Percentiles rank a stretch among this genome's conserved stretches.
These are phyloP conservation scores for Acanthosoma haemorrhoidale DNA, from an alignment of 2,888 invertebrate species.

Conservation along the genomic window DNA sequence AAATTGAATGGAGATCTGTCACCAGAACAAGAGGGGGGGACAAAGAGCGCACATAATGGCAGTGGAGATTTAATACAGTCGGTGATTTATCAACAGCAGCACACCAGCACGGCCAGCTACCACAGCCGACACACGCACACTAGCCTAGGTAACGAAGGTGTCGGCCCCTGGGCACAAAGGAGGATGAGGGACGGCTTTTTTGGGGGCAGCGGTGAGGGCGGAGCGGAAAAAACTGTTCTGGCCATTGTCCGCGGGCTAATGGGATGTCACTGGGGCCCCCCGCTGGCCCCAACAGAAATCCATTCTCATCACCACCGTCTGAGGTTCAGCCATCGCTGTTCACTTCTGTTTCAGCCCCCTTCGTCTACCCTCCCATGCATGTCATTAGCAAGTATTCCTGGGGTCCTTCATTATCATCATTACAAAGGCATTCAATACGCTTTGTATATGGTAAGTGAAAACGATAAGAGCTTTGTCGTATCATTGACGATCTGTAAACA, in stretches of 20 bases:
- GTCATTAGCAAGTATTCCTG: no score
- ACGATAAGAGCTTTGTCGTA: no score
- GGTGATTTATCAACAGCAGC: constrained; percentile 19
- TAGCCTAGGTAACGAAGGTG: background rate
- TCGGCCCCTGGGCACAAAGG: background rate
- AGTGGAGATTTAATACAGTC: constrained; percentile 3
- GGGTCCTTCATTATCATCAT: no score
- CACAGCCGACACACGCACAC: no score
- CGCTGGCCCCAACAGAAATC: background rate
- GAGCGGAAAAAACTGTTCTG: background rate
- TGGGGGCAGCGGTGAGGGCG: background rate
- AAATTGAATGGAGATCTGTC: constrained; percentile 22
- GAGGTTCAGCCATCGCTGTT: no score
- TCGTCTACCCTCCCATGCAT: no score
- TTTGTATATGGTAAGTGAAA: no score
- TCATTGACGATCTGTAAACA: no score
- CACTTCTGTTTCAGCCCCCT: no score
- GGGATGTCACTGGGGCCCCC: constrained; percentile 36
- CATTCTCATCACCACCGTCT: background rate
- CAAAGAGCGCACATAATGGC: background rate
- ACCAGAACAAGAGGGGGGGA: background rate
- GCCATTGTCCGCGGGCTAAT: constrained; percentile 31
- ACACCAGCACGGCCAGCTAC: no score
- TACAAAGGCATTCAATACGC: no score
- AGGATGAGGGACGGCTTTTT: background rate